Conservation (phyloP, 2,797 vertebrate genomes). For the Avahi laniger region DNA sequence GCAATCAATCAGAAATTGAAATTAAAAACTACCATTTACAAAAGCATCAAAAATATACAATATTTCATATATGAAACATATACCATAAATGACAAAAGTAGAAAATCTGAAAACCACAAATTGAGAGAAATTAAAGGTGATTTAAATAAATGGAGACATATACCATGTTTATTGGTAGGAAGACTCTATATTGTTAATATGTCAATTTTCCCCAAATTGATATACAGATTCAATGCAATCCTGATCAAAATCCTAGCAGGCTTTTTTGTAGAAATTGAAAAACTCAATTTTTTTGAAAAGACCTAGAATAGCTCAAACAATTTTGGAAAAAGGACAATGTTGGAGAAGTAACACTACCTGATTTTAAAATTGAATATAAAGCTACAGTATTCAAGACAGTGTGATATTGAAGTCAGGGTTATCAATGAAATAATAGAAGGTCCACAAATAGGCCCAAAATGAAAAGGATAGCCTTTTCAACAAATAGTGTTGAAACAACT, state of each 20-base stretch:
- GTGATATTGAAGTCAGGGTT: neutral
- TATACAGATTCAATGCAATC: neutral
- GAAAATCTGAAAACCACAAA: neutral
- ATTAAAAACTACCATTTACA: neutral
- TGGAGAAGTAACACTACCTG: neutral
- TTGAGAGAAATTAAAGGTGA: neutral
- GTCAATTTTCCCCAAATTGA: neutral
- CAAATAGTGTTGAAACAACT: neutral
- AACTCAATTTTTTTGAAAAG: neutral
- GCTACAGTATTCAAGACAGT: neutral
- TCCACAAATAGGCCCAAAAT: neutral
- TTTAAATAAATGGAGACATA: neutral
- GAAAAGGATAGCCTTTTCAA: neutral
- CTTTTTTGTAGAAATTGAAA: neutral
- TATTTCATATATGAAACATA: neutral
- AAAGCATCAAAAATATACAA: neutral
- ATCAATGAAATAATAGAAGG: neutral
- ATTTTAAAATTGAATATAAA: constrained; percentile 16
- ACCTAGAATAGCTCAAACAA: neutral
- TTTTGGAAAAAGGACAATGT: neutral
- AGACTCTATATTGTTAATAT: neutral
- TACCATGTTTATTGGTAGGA: neutral
- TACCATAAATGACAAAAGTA: neutral
- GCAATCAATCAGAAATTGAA: neutral
- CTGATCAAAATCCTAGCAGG: neutral